A percentile compares a stretch with the other conserved stretches of the same genome.
phyloP scores from a whole-genome alignment of 1,140 invertebrate genomes.

The Uloborus diversus region DNA sequence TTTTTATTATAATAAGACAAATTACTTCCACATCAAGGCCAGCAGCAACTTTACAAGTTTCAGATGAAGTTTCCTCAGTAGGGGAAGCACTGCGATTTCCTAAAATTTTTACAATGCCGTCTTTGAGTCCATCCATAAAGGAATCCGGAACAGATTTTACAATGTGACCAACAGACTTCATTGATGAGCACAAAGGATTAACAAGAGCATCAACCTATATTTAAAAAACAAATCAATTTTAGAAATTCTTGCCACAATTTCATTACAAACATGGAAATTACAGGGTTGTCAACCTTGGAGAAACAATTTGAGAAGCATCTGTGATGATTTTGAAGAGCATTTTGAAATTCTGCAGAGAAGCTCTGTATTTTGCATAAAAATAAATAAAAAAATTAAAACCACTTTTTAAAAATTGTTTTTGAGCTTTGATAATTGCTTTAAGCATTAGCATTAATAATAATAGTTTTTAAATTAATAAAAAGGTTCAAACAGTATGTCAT shows the following conservation, averaged over 20 bases:
- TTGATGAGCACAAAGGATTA: conserved; percentile 82
- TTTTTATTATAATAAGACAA: no score
- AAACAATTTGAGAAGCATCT: no score
- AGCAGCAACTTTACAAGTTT: conserved; percentile 63
- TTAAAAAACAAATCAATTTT: conserved; percentile 8
- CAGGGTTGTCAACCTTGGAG: no score
- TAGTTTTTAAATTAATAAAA: no score
- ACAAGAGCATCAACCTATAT: conserved; percentile 69
- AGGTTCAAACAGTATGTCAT: no score
- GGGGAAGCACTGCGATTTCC: conserved; percentile 40
- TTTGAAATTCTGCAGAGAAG: no score
- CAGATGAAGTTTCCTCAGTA: conserved; percentile 21
- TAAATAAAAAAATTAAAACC: no score
- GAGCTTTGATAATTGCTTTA: no score
- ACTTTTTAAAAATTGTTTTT: no score
- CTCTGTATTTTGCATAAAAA: no score
- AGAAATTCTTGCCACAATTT: conserved; percentile 4
- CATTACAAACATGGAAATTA: conserved; percentile 16
- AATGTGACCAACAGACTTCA: conserved; percentile 77
- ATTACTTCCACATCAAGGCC: conserved; percentile 62
- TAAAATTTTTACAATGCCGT: conserved; percentile 64
- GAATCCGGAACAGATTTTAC: conserved; percentile 85
- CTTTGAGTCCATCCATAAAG: conserved; percentile 77
- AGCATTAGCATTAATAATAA: no score
- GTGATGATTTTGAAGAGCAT: no score